phyloP scores from a whole-genome alignment of 2,797 vertebrate species.

The Semaprochilodus insignis region DNA sequence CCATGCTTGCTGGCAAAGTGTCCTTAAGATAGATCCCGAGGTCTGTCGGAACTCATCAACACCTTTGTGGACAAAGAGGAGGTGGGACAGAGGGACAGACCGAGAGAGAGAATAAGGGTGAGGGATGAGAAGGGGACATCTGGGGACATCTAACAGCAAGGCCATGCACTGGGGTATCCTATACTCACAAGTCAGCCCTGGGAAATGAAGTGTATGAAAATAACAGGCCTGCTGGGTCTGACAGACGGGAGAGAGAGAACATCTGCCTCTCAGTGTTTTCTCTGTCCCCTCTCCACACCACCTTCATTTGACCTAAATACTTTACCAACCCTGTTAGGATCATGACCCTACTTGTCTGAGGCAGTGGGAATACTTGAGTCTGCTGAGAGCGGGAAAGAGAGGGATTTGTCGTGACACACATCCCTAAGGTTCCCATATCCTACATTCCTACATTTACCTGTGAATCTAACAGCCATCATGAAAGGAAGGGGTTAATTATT shows the following conservation, averaged over 20 bases:
- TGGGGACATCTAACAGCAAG: too few relatives aligned
- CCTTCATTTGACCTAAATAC: slow-evolving; percentile 57
- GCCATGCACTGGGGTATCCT: neutral
- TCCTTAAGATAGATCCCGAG: neutral
- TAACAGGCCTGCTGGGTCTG: neutral
- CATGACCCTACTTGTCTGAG: slow-evolving; percentile 51
- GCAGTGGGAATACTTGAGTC: slow-evolving; percentile 1
- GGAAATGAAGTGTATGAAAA: neutral
- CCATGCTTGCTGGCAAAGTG: neutral
- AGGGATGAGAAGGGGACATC: neutral
- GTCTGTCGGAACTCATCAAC: neutral
- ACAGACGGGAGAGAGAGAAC: slow-evolving; percentile 19
- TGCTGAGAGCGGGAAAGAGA: neutral
- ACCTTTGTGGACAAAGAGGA: neutral
- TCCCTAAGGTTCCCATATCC: too few relatives aligned
- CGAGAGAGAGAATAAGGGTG: neutral
- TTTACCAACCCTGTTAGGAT: slow-evolving; percentile 36
- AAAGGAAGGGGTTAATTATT: too few relatives aligned
- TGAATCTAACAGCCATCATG: too few relatives aligned
- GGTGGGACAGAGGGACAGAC: too few relatives aligned
- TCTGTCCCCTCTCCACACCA: slow-evolving; percentile 29
- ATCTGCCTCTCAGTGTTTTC: slow-evolving; percentile 44
- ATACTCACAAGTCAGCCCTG: neutral
- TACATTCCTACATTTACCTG: too few relatives aligned
- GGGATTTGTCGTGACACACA: neutral